phyloP scores from a whole-genome alignment of 2,888 invertebrate species.

The Pandemis heparana region DNA sequence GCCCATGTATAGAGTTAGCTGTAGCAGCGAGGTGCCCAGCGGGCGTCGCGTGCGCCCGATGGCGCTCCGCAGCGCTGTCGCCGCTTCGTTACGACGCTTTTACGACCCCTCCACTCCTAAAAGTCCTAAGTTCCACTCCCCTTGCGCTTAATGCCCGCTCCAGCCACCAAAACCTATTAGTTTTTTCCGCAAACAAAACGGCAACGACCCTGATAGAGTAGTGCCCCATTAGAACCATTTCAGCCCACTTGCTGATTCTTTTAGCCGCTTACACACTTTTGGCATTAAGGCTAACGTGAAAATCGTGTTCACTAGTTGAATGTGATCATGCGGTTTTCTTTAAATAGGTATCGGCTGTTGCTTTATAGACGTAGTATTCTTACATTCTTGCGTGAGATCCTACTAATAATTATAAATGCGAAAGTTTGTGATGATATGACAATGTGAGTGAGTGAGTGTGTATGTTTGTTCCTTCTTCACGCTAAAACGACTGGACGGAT shows the following conservation, averaged over 20 bases:
- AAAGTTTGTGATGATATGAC: too few species aligned
- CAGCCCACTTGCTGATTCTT: slow-evolving; percentile 63
- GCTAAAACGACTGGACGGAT: too few species aligned
- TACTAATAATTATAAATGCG: too few species aligned
- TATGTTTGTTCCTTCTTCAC: too few species aligned
- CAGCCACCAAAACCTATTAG: slow-evolving; percentile 61
- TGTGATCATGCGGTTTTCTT: slow-evolving; percentile 22
- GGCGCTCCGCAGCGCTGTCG: slow-evolving; percentile 59
- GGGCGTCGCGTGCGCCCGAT: slow-evolving; percentile 70
- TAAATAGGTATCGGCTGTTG: background rate
- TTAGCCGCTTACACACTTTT: slow-evolving; percentile 61
- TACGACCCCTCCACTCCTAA: slow-evolving; percentile 65
- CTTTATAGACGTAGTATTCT: background rate
- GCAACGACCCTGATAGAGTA: slow-evolving; percentile 48
- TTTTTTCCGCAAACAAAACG: slow-evolving; percentile 68
- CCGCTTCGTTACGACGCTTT: slow-evolving; percentile 65
- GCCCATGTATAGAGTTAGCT: slow-evolving; percentile 43
- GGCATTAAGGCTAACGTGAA: slow-evolving; percentile 57
- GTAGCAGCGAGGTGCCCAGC: slow-evolving; percentile 58
- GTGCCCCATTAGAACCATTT: slow-evolving; percentile 56
- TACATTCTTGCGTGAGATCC: too few species aligned
- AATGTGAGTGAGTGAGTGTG: too few species aligned
- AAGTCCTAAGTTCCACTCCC: slow-evolving; percentile 45
- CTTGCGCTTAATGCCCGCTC: slow-evolving; percentile 72
- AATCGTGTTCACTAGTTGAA: slow-evolving; percentile 43